Conservation (phyloP, 1,140 invertebrate species). For the Triops longicaudatus region DNA sequence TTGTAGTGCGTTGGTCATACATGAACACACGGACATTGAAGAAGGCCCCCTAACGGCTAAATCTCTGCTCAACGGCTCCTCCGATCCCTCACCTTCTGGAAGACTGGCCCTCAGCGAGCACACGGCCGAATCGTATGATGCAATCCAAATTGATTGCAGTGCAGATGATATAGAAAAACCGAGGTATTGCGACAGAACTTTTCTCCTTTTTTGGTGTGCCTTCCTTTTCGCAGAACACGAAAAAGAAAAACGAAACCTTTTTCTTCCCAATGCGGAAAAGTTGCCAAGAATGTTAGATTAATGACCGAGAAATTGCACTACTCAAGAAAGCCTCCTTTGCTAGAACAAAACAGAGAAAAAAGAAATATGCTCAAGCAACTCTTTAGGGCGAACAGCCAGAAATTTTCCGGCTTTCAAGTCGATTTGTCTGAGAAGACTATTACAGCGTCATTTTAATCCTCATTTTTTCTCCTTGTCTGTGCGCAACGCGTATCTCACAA, state of each 20-base stretch:
- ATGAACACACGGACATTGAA: neutral
- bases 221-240: neutral
- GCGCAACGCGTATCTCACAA: no score
- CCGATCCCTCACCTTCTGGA: neutral
- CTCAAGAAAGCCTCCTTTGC: neutral
- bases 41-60: neutral
- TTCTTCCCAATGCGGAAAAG: neutral
- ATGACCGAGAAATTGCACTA: no score
- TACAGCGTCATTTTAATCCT: no score
- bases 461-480: no score
- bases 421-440: no score
- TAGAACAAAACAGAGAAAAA: no score
- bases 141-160: neutral
- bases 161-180: neutral
- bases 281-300: no score
- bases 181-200: neutral
- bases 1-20: no score
- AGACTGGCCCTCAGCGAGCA: neutral
- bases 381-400: no score
- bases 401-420: no score
- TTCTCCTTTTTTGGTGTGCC: neutral
- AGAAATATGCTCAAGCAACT: no score
- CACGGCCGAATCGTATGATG: neutral
- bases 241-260: neutral
- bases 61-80: slow-evolving; percentile 3